A percentile compares a stretch with the other conserved stretches of the same genome.
phyloP scores from a whole-genome alignment of 2,888 invertebrate genomes.

The Drosophila demipolita region DNA sequence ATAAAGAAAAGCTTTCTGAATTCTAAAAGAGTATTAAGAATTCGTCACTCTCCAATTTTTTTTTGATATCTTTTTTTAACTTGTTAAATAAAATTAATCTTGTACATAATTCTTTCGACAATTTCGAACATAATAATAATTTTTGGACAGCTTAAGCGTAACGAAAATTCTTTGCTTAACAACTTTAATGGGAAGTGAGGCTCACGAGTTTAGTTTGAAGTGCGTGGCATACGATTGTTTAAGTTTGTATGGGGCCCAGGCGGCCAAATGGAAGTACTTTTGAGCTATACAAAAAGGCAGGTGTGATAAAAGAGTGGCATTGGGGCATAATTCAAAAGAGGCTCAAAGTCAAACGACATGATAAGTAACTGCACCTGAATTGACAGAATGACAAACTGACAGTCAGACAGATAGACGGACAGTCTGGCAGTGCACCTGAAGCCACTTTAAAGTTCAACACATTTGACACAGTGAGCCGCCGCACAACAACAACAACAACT shows the following conservation, averaged over 20 bases:
- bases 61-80: background rate
- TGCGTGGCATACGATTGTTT: conserved; percentile 11
- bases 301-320: conserved; percentile 68
- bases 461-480: conserved; percentile 66
- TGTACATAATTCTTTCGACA: conserved; percentile 18
- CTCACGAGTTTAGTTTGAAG: conserved; percentile 43
- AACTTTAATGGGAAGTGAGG: conserved; percentile 12
- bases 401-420: conserved; percentile 32
- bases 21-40: background rate
- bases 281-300: conserved; percentile 59
- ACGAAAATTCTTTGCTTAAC: conserved; percentile 1
- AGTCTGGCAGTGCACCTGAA: conserved; percentile 53
- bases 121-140: conserved; percentile 9
- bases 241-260: background rate
- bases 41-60: background rate
- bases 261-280: conserved; percentile 27
- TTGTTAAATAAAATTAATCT: conserved; percentile 21
- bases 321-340: conserved; percentile 65
- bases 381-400: conserved; percentile 33
- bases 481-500: conserved; percentile 48
- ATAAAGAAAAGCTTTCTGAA: background rate
- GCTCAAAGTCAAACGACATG: conserved; percentile 75
- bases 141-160: conserved; percentile 25
- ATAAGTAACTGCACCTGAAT: conserved; percentile 64
- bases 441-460: conserved; percentile 76